These are phyloP conservation scores for Montipora foliosa DNA, from an alignment of 64 coral and sea anemone species.

Conservation along the genomic window DNA sequence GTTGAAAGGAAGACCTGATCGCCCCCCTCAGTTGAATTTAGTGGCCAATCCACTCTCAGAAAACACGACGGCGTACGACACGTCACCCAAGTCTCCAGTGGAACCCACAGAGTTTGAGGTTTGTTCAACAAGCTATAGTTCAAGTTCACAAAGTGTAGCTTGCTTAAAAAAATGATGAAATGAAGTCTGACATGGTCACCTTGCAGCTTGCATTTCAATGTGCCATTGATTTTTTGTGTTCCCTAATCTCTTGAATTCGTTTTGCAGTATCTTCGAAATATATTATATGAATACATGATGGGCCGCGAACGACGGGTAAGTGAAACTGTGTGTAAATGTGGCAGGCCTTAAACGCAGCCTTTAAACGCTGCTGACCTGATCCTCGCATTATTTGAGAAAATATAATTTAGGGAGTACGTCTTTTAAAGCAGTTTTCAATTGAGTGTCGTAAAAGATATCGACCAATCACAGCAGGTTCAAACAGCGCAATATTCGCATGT, in stretches of 20 bases:
- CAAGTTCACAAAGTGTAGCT: too few species aligned
- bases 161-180: too few species aligned
- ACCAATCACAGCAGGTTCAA: too few species aligned
- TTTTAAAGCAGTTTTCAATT: too few species aligned
- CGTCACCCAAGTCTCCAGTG: conserved; percentile 74
- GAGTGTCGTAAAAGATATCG: too few species aligned
- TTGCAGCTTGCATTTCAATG: background rate
- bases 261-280: conserved; percentile 97
- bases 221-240: background rate
- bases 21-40: conserved; percentile 85
- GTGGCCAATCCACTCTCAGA: conserved; percentile 90
- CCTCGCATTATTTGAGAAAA: too few species aligned
- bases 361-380: too few species aligned
- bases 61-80: conserved; percentile 15
- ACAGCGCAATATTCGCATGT: too few species aligned
- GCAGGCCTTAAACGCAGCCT: too few species aligned
- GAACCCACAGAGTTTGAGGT: conserved; percentile 95
- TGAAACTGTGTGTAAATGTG: too few species aligned
- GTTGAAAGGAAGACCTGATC: conserved; percentile 54
- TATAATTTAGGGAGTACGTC: too few species aligned
- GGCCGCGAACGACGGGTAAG: conserved; percentile 87
- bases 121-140: background rate
- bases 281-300: conserved; percentile 99
- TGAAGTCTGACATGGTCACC: too few species aligned
- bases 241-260: background rate